Base-by-base conservation (phyloP, 2,888 invertebrate genomes). In the Chelonus formosanus region DNA sequence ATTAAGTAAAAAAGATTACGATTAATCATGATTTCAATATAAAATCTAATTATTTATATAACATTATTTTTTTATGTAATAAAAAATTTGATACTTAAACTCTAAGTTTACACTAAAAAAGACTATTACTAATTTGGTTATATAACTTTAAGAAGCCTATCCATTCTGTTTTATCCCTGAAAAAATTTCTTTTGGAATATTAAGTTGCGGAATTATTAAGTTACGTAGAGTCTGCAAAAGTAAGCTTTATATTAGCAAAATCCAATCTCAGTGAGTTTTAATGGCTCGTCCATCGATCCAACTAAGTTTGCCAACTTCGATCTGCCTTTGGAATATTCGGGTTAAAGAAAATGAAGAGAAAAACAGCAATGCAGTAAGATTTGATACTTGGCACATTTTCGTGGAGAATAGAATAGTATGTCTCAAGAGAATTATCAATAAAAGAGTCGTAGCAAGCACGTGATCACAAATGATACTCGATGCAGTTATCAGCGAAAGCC, bases 401-500 rank as follows among this genome's bases (percentile, higher is more conserved):
- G 4, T 40, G 40, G 20, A 20, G 34, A 35, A 31, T 10, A 31
- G 10, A 8, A 3, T n/a, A 31, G 53, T 3, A 53, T 35, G 34
- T 10, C 53, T 53, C 44, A 6, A 43, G 10, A 7, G 32, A 61
- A 61, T 61, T n/a, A 61, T 20, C 32, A 44, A 43, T 2, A 61
- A 31, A 58, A n/a, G 3, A 6, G 44, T 47, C 1, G 10, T 35
- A 61, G 20, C n/a, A 10, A 44, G 44, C 44, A 32, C 31, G 20
- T 40, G 31, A n/a, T 44, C 34, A 34, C 3, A n/a, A 44, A 34
- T 52, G 7, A 44, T 31, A 43, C 31, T 8, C 43, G 10, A 7
- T 8, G 43, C 31, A 5, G 8, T 52, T 57, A 57, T 53, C 73
- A 72, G 4, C 68, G 72, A 69, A 70, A 73, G 48, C 62, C 72